Conservation (phyloP, 2,888 invertebrate genomes). For the Steinernema scapterisci region DNA sequence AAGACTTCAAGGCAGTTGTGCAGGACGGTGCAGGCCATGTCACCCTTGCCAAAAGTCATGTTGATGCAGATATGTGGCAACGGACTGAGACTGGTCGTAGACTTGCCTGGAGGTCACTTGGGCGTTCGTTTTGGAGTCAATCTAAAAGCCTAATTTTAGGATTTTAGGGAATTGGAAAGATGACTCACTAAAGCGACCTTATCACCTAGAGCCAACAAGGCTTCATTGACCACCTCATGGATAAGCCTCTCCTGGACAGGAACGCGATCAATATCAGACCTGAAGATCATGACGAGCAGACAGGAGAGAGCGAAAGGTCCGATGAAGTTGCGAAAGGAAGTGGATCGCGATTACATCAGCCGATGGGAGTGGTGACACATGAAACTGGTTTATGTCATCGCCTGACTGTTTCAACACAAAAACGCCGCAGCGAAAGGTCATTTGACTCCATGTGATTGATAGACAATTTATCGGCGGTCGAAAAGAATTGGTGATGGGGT, state of each 20-base stretch:
- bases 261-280: background rate
- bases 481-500: no score
- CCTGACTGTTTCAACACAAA: no score
- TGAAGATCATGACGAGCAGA: background rate
- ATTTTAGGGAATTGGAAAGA: background rate
- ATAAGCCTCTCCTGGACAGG: background rate
- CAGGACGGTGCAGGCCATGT: slow-evolving; percentile 53
- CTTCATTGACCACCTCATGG: background rate
- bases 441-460: no score
- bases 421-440: no score
- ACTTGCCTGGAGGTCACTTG: slow-evolving; percentile 9
- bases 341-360: no score
- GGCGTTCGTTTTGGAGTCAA: slow-evolving; percentile 24
- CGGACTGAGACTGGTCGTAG: slow-evolving; percentile 40
- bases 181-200: background rate
- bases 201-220: background rate
- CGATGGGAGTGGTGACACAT: no score
- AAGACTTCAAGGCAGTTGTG: slow-evolving; percentile 54
- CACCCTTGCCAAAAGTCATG: slow-evolving; percentile 45
- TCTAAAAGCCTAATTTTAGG: background rate
- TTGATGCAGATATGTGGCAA: slow-evolving; percentile 45
- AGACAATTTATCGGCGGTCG: no score
- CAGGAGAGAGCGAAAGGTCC: no score
- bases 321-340: no score
- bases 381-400: no score